phyloP scores from a whole-genome alignment of 2,888 invertebrate species.

The Chrysotoxum bicinctum region DNA sequence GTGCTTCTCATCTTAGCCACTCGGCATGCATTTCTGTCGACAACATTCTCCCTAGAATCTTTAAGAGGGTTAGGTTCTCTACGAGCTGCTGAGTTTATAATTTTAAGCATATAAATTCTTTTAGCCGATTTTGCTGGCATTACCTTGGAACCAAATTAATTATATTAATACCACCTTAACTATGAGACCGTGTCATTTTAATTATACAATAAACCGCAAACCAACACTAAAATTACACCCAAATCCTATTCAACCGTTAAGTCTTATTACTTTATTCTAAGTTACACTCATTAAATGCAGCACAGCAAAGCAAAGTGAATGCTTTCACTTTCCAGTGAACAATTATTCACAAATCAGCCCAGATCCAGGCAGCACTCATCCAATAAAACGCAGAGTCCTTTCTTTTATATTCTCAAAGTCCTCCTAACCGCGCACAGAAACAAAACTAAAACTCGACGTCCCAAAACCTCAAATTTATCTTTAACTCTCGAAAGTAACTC shows the following conservation, averaged over 20 bases:
- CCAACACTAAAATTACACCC: neutral
- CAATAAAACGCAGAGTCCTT: slow-evolving; percentile 25
- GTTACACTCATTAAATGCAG: neutral
- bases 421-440: neutral
- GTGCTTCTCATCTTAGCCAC: too few species aligned
- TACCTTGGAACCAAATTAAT: neutral
- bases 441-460: slow-evolving; percentile 29
- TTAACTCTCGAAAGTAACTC: slow-evolving; percentile 46
- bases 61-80: too few species aligned
- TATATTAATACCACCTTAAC: neutral
- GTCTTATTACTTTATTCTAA: neutral
- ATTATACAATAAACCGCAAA: neutral
- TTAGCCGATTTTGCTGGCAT: too few species aligned
- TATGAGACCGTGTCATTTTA: neutral
- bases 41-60: too few species aligned
- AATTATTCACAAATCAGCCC: neutral
- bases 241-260: neutral
- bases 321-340: neutral
- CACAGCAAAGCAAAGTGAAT: neutral
- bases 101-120: too few species aligned
- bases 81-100: too few species aligned
- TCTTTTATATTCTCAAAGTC: slow-evolving; percentile 5
- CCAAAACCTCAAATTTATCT: slow-evolving; percentile 27
- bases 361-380: neutral
- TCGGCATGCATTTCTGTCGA: too few species aligned